Conservation (phyloP, 2,113 vertebrate genomes). For the Amphiprion ocellaris region DNA sequence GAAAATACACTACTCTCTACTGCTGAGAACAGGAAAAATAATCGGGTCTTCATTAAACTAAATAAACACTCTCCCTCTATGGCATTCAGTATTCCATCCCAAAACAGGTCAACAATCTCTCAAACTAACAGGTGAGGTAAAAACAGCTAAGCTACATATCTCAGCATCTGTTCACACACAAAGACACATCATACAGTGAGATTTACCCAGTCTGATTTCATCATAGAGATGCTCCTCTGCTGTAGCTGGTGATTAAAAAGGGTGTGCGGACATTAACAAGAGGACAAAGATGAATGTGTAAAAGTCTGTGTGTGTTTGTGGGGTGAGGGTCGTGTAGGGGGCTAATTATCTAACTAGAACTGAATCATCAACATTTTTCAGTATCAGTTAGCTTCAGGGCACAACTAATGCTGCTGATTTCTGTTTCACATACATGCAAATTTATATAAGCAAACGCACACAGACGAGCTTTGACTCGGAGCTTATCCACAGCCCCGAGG, state of each 20-base stretch:
- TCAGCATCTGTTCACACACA: not conserved
- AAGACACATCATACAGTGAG: conserved; percentile 16
- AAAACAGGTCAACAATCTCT: conserved; percentile 8
- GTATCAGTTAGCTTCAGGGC: conserved; percentile 9
- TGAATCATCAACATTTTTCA: conserved; percentile 35
- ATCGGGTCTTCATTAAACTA: conserved; percentile 22
- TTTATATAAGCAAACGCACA: not conserved
- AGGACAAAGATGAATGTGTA: conserved; percentile 39
- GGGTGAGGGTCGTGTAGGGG: not conserved
- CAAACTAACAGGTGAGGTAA: conserved; percentile 24
- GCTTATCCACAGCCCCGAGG: not conserved
- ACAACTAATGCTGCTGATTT: conserved; percentile 14
- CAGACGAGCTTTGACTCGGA: not conserved
- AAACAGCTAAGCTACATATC: conserved; percentile 13
- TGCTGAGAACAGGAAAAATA: conserved; percentile 19
- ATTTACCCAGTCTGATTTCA: conserved; percentile 71
- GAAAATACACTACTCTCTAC: not conserved
- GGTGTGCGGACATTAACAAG: conserved; percentile 44
- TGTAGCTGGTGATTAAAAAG: conserved; percentile 54
- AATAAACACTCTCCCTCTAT: not conserved
- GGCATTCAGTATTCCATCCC: not conserved
- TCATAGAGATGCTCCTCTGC: conserved; percentile 69
- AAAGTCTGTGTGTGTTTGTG: not conserved
- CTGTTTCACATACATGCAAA: conserved; percentile 10
- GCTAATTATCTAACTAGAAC: conserved; percentile 23